Conservation (phyloP, 2,113 vertebrate species). For the Neotoma lepida region DNA sequence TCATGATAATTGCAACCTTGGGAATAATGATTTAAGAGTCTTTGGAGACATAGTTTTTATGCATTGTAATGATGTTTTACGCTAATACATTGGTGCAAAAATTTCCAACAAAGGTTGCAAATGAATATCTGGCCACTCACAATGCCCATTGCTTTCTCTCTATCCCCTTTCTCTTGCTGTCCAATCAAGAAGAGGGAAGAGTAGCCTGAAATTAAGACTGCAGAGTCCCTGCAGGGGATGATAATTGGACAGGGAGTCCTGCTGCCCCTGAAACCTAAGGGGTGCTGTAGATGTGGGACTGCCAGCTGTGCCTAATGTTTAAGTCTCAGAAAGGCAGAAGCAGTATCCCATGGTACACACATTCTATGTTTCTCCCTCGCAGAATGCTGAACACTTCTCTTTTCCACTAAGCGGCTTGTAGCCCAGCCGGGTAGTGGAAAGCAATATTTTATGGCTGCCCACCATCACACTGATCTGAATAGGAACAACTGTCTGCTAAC, state of each 20-base stretch:
- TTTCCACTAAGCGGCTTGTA: not conserved
- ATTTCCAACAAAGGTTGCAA: constrained; percentile 14
- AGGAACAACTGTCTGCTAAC: not conserved
- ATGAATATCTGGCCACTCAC: not conserved
- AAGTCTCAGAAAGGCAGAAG: not conserved
- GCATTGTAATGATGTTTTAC: not conserved
- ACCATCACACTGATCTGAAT: not conserved
- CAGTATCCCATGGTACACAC: too few species aligned
- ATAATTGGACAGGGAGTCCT: not conserved
- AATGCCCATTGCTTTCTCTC: not conserved
- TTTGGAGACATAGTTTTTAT: not conserved
- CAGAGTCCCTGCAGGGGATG: not conserved
- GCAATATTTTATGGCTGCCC: not conserved
- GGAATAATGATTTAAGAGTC: not conserved
- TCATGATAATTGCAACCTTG: not conserved
- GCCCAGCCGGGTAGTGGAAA: not conserved
- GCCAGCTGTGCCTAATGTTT: not conserved
- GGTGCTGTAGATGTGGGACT: not conserved
- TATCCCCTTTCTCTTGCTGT: constrained; percentile 16
- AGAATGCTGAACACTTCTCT: not conserved
- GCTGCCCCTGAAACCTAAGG: not conserved
- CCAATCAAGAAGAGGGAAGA: not conserved
- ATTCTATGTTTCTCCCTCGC: not conserved
- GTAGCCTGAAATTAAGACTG: not conserved
- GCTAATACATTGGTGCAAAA: not conserved